A percentile compares a stretch with the other conserved stretches of the same genome.
These are phyloP conservation scores for Novumbra hubbsi DNA, from an alignment of 2,797 vertebrate species.

Conservation along the genomic window DNA sequence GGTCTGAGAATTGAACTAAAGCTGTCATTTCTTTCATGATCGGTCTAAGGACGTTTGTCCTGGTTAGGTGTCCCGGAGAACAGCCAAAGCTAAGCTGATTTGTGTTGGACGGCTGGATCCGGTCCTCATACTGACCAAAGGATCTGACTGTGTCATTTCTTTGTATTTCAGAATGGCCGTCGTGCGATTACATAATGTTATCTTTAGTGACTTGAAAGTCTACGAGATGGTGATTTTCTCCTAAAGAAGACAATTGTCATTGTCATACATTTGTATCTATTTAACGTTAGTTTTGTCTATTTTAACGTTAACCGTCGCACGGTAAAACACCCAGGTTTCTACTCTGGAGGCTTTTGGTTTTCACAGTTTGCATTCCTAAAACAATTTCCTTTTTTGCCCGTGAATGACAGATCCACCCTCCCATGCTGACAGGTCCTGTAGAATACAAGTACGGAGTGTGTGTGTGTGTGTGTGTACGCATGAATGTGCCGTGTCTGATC, in stretches of 20 bases:
- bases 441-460: slow-evolving; percentile 23
- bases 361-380: neutral
- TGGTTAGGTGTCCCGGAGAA: neutral
- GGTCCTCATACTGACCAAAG: neutral
- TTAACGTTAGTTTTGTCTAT: no score
- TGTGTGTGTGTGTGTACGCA: slow-evolving; percentile 6
- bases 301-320: no score
- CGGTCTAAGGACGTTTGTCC: no score
- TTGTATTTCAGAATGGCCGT: neutral
- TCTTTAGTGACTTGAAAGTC: neutral
- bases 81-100: neutral
- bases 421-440: slow-evolving; percentile 38
- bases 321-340: no score
- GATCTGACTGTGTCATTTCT: neutral
- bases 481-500: neutral
- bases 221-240: neutral
- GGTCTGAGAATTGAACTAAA: no score
- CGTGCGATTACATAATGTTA: neutral
- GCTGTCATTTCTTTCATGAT: no score
- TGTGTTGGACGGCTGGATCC: neutral
- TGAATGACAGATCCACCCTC: slow-evolving; percentile 29
- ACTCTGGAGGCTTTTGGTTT: neutral
- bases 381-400: neutral
- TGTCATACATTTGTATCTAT: neutral
- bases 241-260: neutral